Evolutionary conservation across 2,113 vertebrate species (phyloP), one percentile per base, ranked within the genome.

Genomic region (Otus sunia): DNA sequence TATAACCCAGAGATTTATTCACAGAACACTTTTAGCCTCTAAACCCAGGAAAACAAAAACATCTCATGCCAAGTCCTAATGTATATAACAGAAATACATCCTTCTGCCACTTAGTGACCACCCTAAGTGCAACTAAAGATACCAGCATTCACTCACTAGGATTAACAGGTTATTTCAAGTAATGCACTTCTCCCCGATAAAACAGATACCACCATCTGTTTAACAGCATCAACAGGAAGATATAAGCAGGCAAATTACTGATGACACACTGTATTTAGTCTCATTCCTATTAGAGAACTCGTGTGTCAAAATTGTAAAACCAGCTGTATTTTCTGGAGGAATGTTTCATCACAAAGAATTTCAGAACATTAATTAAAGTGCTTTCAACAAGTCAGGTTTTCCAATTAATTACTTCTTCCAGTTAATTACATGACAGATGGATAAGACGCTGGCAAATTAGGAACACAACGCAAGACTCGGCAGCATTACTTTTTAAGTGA

Each of bases 91-190:
- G 72, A 82, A 88, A 76, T 50, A 79, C 8, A 85, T 26, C 30
- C 87, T 77, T 43, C 71, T 76, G 29, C n/a, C 50, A 34, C 59
- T 86, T 10, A 53, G n/a, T 21, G 67, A 77, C 41, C 36, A 20
- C 37, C 50, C 23, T 29, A 66, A 82, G 60, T 11, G 9, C 45
- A 53, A 77, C 49, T 92, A 68, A 82, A 93, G 85, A 82, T 72
- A 87, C 12, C 6, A 37, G 75, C 76, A 92, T 37, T 92, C 91
- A 63, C 50, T 91, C 58, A 66, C 79, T 74, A n/a, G 66, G 92
- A 96, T 95, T 96, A 95, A 79, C 69, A 90, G 71, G 88, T 94
- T 96, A 94, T 93, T 88, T 95, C 92, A 79, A 93, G 92, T 47
- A 71, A 75, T 68, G 62, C 6, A 36, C 34, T 82, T 76, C 94